Evolutionary conservation across 35 echinoderm and acorn worm genomes (phyloP).

Genomic region (Heliocidaris tuberculata): DNA sequence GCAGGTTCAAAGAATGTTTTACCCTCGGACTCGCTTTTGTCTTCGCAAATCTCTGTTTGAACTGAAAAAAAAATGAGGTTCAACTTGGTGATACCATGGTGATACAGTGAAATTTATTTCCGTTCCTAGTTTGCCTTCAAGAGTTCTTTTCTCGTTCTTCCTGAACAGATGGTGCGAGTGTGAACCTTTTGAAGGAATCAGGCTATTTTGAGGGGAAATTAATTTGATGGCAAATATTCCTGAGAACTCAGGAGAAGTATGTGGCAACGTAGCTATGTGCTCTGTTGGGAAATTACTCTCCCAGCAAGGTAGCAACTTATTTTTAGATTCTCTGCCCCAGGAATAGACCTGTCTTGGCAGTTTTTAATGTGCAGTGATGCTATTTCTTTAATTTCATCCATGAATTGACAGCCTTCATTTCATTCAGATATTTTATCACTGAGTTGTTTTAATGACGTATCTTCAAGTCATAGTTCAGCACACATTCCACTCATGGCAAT

Average conservation of each 20-base stretch:
- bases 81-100: not conserved
- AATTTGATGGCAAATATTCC: conserved; percentile 13
- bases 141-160: not conserved
- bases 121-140: not conserved
- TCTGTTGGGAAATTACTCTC: conserved; percentile 11
- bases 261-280: not conserved
- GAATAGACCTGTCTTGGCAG: not conserved
- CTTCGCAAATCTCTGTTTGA: not conserved
- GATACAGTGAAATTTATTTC: not conserved
- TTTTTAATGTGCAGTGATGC: not conserved
- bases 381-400: conserved; percentile 3
- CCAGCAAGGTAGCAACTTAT: conserved; percentile 2
- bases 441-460: not conserved
- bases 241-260: conserved; percentile 4
- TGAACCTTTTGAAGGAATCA: not conserved
- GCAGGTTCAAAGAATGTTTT: not conserved
- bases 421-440: not conserved
- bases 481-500: not conserved
- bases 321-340: not conserved
- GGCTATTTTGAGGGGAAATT: not conserved
- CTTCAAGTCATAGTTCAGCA: not conserved
- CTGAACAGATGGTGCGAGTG: not conserved
- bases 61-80: not conserved
- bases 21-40: not conserved
- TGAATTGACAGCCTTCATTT: not conserved